Evolutionary conservation across 2,113 vertebrate genomes (phyloP), one percentile per base, ranked within the genome.

Genomic region (Serilophus lunatus): DNA sequence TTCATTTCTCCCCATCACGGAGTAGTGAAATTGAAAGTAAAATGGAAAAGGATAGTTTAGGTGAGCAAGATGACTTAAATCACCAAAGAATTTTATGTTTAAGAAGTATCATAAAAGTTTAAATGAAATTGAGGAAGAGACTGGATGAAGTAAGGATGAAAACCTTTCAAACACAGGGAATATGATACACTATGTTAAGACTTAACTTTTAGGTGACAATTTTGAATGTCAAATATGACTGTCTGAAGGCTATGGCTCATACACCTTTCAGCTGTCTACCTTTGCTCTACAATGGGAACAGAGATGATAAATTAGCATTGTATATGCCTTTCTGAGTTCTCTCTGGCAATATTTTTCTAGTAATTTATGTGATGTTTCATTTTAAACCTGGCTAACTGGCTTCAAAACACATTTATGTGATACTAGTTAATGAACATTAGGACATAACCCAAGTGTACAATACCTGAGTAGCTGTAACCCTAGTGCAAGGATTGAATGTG

Each of bases 381-480:
- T 85, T 77, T 65, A 85, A 59, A 91, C 11, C 10, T 36, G 9
- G 20, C 13, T 65, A 74, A 70, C 38, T 64, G 47, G 18, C 53
- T 84, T 86, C 57, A 65, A 47, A 90, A 45, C 12, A 72, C 35
- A 47, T 70, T 89, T 79, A 90, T 49, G 8, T 50, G 33, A 50
- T 47, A 84, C 22, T 59, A 88, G 13, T 51, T 91, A 71, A 71
- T 11, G 13, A 74, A 51, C 40, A 66, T 42, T 29, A 81, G 35
- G 20, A 85, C 12, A 63, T 50, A 69, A 88, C 20, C 4, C 66
- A 45, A 95, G 7, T 8, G 7, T 90, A 94, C 83, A 33, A 24
- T 98, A 99, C 99, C 99, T 99, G 99, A 91, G 98, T 98, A 57
- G 99, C 99, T 25, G 99, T 99, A 87, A 98, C 91, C 84, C 99